phyloP scores from a whole-genome alignment of 2,113 vertebrate species.

The Microcebus tavaratra region DNA sequence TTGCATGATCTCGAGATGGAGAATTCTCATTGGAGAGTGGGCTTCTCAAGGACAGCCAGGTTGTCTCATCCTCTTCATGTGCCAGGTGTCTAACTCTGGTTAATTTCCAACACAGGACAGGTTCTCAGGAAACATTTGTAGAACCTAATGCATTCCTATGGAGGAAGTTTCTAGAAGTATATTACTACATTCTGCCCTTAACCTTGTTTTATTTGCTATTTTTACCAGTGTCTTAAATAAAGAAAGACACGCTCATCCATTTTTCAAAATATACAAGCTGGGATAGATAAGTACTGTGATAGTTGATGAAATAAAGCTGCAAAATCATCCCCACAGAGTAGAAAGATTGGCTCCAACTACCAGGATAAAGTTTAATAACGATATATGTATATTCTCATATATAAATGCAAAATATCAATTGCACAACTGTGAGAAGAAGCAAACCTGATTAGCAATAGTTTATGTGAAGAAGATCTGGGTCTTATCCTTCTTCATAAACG shows the following conservation, averaged over 20 bases:
- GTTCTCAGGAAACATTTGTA: background rate
- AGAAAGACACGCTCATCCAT: background rate
- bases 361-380: background rate
- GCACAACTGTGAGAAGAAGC: background rate
- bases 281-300: background rate
- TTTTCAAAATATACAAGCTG: background rate
- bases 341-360: background rate
- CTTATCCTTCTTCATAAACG: background rate
- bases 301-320: background rate
- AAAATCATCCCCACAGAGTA: background rate
- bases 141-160: background rate
- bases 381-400: background rate
- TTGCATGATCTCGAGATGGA: background rate
- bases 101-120: background rate
- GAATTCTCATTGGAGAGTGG: background rate
- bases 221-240: background rate
- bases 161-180: background rate
- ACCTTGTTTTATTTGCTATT: background rate
- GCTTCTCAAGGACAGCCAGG: background rate
- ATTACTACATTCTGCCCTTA: background rate
- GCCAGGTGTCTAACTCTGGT: background rate
- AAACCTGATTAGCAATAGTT: background rate
- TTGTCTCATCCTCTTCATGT: background rate
- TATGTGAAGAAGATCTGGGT: background rate
- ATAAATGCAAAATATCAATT: background rate